Base-by-base conservation (phyloP, 1,140 invertebrate genomes). In the Pissodes strobi region DNA sequence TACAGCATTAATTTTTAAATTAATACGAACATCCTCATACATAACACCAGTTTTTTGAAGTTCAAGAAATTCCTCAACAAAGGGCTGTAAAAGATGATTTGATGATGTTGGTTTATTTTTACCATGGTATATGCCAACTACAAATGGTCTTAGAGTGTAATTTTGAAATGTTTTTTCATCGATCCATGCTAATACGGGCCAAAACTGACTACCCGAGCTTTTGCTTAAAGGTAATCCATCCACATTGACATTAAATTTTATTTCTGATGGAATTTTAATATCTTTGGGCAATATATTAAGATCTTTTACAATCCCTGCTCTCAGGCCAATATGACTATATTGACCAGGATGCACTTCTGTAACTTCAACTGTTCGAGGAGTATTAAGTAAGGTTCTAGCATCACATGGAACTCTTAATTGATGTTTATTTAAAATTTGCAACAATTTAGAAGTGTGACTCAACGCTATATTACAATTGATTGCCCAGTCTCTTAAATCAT, bases 61-160 rank as follows among this genome's bases (percentile, higher is more conserved):
- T 43, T 58, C 38, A 19, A 41, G 37, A 58, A 43, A 58, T 27
- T 58, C 55, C 12, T 43, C 37, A 13, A 58, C 41, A 58, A 58
- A 58, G 17, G 2, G 9, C 15, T 58, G 19, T 18, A 43, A 58
- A 58, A 43, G 45, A 19, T 43, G 13, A 58, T 21, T 58, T 9
- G 18, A 43, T 13, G 9, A 34, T 12, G 0, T 3, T 15, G 55
- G 55, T 58, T 58, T 58, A 25, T 37, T 19, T n/a, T 25, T 43
- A 13, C 55, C 55, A 25, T 58, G 55, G 23, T 22, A 58, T 4
- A 58, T 38, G 9, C 55, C 39, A 41, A 43, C 15, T 21, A 37
- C 48, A 37, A 58, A 58, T 34, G 22, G 30, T 37, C 1, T 41
- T 27, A 41, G 8, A 10, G 9, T 1, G 1, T n/a, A 3, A 1